These are phyloP conservation scores for Drosophila nannoptera DNA, from an alignment of 1,140 invertebrate species.

Conservation along the genomic window DNA sequence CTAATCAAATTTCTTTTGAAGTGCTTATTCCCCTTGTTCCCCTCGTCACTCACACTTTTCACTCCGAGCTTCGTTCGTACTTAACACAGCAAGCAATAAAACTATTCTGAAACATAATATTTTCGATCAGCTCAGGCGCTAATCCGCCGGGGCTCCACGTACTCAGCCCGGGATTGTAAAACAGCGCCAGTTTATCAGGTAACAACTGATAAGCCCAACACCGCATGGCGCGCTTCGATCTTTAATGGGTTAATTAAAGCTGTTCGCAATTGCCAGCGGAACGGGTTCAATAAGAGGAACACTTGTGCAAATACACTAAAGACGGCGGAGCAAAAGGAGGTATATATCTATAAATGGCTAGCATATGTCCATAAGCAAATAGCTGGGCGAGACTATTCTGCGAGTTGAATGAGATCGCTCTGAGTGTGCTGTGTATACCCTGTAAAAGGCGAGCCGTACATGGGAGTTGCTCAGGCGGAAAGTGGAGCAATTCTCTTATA, in stretches of 20 bases:
- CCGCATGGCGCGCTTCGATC: not conserved
- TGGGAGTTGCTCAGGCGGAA: too few relatives aligned
- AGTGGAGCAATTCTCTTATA: too few relatives aligned
- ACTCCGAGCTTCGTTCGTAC: too few relatives aligned
- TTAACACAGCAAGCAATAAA: not conserved
- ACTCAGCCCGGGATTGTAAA: slow-evolving; percentile 10
- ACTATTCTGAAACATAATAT: not conserved
- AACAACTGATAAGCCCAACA: slow-evolving; percentile 26
- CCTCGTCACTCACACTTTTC: too few relatives aligned
- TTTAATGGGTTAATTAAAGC: slow-evolving; percentile 20
- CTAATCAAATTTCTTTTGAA: too few relatives aligned
- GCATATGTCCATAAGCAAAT: slow-evolving; percentile 21
- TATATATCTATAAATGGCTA: slow-evolving; percentile 13
- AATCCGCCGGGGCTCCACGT: not conserved
- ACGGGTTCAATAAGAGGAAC: slow-evolving; percentile 11
- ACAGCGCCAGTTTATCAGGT: not conserved
- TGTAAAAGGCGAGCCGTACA: too few relatives aligned
- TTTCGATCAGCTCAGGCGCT: too few relatives aligned
- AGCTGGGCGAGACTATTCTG: not conserved
- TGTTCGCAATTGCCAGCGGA: slow-evolving; percentile 14
- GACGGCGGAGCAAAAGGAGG: slow-evolving; percentile 17
- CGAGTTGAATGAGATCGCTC: not conserved
- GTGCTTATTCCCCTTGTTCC: too few relatives aligned
- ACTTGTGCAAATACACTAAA: slow-evolving; percentile 38
- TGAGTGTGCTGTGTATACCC: too few relatives aligned